Evolutionary conservation across 2,888 invertebrate genomes (phyloP).

Genomic region (Melolontha melolontha): DNA sequence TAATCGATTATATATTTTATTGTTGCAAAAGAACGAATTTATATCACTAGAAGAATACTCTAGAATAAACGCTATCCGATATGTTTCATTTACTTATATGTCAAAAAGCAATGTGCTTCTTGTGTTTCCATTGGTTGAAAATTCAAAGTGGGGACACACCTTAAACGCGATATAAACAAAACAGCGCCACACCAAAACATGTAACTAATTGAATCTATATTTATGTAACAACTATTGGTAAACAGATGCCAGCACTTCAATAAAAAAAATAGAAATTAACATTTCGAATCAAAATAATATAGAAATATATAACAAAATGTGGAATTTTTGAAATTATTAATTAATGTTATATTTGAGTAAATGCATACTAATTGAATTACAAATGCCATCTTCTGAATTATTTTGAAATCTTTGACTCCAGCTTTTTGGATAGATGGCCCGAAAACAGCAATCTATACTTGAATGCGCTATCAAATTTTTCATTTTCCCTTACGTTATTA

Average conservation of each 20-base stretch:
- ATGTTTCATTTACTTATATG: slow-evolving; percentile 52
- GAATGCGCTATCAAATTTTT: no score
- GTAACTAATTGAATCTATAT: not conserved
- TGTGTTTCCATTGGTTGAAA: slow-evolving; percentile 52
- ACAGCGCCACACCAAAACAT: slow-evolving; percentile 44
- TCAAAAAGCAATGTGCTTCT: slow-evolving; percentile 51
- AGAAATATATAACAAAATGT: no score
- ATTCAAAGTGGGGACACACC: slow-evolving; percentile 50
- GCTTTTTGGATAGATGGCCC: no score
- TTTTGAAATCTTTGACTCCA: no score
- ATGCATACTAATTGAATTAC: no score
- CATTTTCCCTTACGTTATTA: no score
- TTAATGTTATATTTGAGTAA: no score
- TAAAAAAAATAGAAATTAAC: no score
- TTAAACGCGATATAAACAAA: slow-evolving; percentile 45
- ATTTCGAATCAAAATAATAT: no score
- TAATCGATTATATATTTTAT: slow-evolving; percentile 4
- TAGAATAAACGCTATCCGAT: slow-evolving; percentile 37
- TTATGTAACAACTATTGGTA: not conserved
- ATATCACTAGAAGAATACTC: slow-evolving; percentile 27
- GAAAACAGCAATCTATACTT: no score
- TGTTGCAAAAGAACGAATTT: not conserved
- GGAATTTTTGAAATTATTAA: no score
- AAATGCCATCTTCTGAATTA: no score
- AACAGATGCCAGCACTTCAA: slow-evolving; percentile 9